phyloP scores from a whole-genome alignment of 2,797 vertebrate species.

The Helostoma temminkii region DNA sequence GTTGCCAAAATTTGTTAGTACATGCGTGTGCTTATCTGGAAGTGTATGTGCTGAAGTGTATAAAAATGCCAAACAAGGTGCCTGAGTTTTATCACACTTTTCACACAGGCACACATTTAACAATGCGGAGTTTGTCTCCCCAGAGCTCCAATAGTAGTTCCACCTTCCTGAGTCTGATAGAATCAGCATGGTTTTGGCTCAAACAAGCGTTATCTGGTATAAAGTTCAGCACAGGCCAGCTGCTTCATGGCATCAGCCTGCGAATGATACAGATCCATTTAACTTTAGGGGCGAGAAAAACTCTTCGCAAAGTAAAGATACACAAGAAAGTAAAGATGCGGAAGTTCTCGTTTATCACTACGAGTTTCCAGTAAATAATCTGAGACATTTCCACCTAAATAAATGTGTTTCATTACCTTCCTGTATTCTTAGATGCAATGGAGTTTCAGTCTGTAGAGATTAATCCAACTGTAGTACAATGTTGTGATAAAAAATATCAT shows the following conservation, averaged over 20 bases:
- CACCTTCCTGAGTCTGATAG: constrained; percentile 38
- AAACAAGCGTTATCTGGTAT: constrained; percentile 46
- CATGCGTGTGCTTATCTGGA: neutral
- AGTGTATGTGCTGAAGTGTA: neutral
- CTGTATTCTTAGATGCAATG: neutral
- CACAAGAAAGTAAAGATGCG: constrained; percentile 13
- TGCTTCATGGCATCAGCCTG: constrained; percentile 21
- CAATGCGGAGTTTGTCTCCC: constrained; percentile 31
- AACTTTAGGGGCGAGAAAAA: constrained; percentile 21
- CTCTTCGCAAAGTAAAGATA: constrained; percentile 1
- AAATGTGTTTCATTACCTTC: neutral
- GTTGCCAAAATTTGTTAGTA: constrained; percentile 36
- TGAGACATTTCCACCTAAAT: constrained; percentile 14
- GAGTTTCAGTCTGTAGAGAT: neutral
- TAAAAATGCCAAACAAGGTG: constrained; percentile 21
- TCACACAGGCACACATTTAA: constrained; percentile 49
- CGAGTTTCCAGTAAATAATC: constrained; percentile 13
- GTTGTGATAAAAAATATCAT: too few species aligned
- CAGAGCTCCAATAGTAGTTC: constrained; percentile 24
- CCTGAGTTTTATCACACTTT: constrained; percentile 56
- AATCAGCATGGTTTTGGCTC: constrained; percentile 41
- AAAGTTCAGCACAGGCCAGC: constrained; percentile 41
- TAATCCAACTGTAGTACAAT: too few species aligned
- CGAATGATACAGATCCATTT: constrained; percentile 39
- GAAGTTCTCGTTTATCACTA: constrained; percentile 29